Conservation (phyloP, 2,113 vertebrate genomes). For the Phoxinus phoxinus region DNA sequence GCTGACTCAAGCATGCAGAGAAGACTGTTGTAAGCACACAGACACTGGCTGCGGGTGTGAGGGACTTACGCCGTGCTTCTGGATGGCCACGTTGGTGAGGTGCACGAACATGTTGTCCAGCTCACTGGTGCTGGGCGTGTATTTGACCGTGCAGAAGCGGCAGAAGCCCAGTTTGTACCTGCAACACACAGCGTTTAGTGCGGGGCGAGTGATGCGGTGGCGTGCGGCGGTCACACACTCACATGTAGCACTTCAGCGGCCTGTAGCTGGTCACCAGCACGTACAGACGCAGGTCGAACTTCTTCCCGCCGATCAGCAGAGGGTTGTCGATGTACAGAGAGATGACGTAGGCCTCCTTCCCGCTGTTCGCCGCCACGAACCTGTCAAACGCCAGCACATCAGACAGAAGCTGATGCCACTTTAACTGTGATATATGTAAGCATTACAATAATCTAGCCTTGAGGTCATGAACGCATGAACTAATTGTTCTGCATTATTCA, state of each 20-base stretch:
- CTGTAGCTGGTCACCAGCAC: slow-evolving; percentile 94
- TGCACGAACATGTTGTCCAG: slow-evolving; percentile 99
- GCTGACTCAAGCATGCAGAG: no score
- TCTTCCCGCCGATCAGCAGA: slow-evolving; percentile 93
- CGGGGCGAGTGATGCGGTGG: background rate
- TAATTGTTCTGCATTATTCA: no score
- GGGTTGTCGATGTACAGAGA: slow-evolving; percentile 97
- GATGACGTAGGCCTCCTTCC: slow-evolving; percentile 97
- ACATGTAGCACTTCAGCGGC: slow-evolving; percentile 97
- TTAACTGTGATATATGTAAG: no score
- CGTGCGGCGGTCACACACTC: slow-evolving; percentile 60
- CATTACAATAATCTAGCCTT: no score
- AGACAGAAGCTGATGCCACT: background rate
- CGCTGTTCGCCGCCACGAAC: slow-evolving; percentile 86
- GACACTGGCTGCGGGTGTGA: no score
- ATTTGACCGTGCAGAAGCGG: slow-evolving; percentile 97
- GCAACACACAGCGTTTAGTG: slow-evolving; percentile 44
- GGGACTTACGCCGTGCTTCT: slow-evolving; percentile 89
- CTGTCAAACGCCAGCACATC: slow-evolving; percentile 66
- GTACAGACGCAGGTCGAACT: slow-evolving; percentile 95
- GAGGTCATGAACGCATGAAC: no score
- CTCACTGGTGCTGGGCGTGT: slow-evolving; percentile 95
- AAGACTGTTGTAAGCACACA: no score
- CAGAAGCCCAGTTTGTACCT: slow-evolving; percentile 98
- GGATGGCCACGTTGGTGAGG: slow-evolving; percentile 97